Evolutionary conservation across 2,797 vertebrate species (phyloP).

Genomic region (Allobates femoralis): DNA sequence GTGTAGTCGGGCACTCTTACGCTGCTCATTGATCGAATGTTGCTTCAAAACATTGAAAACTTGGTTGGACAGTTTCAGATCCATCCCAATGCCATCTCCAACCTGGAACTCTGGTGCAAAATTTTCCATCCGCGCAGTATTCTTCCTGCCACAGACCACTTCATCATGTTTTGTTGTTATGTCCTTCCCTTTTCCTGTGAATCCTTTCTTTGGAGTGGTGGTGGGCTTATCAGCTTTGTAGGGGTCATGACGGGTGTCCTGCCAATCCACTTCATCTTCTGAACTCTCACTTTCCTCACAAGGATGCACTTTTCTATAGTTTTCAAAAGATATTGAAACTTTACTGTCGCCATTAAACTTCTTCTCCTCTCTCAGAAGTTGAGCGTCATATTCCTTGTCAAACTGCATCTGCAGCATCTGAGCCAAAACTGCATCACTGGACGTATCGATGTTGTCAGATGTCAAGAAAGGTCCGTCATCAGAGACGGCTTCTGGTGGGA

Average conservation of each 20-base stretch:
- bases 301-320: constrained; percentile 93
- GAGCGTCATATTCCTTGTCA: constrained; percentile 91
- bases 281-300: constrained; percentile 96
- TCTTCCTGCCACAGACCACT: constrained; percentile 92
- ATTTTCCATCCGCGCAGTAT: constrained; percentile 96
- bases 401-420: constrained; percentile 98
- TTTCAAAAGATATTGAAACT: constrained; percentile 98
- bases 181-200: constrained; percentile 94
- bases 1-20: constrained; percentile 89
- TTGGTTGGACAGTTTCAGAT: constrained; percentile 94
- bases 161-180: constrained; percentile 98
- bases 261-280: constrained; percentile 97
- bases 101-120: constrained; percentile 94
- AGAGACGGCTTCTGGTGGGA: constrained; percentile 72
- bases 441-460: constrained; percentile 81
- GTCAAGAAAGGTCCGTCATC: constrained; percentile 75
- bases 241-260: constrained; percentile 93
- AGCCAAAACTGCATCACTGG: constrained; percentile 92
- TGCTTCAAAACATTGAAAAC: constrained; percentile 96
- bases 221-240: constrained; percentile 90
- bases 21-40: constrained; percentile 91
- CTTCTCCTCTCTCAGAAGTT: constrained; percentile 91
- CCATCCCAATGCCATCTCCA: constrained; percentile 95
- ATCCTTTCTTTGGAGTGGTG: constrained; percentile 87
- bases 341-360: constrained; percentile 98